Conservation (phyloP, 1,140 invertebrate genomes). For the Pemphigus obesinymphae region DNA sequence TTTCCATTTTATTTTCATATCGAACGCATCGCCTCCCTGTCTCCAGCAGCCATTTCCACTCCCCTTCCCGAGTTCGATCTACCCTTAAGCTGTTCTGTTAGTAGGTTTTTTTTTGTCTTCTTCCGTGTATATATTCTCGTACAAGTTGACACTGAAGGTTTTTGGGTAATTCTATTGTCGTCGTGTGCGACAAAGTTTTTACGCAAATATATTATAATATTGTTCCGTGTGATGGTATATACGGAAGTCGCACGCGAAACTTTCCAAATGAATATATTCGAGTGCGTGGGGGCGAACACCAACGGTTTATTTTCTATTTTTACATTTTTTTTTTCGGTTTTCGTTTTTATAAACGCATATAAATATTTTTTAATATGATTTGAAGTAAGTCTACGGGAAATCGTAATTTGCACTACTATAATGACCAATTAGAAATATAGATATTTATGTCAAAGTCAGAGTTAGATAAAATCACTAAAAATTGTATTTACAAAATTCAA, state of each 20-base stretch:
- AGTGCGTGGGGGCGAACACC: background rate
- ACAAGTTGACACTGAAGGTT: constrained; percentile 32
- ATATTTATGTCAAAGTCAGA: too few relatives aligned
- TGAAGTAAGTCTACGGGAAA: too few relatives aligned
- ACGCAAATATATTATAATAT: constrained; percentile 34
- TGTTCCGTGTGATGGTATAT: background rate
- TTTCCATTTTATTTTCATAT: constrained; percentile 42
- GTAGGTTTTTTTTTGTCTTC: constrained; percentile 34
- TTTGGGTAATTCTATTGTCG: constrained; percentile 36
- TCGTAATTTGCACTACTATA: too few relatives aligned
- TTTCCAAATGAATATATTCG: constrained; percentile 15
- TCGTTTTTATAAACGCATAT: too few relatives aligned
- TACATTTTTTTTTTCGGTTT: too few relatives aligned
- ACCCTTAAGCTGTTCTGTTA: constrained; percentile 25
- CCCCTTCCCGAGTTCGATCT: background rate
- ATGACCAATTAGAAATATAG: too few relatives aligned
- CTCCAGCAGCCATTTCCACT: too few relatives aligned
- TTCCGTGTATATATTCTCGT: too few relatives aligned
- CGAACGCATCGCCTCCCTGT: background rate
- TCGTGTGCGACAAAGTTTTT: constrained; percentile 18
- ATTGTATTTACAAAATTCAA: too few relatives aligned
- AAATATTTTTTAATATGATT: too few relatives aligned
- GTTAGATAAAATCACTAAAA: too few relatives aligned
- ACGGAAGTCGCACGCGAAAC: constrained; percentile 19
- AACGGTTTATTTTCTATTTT: background rate